A percentile compares a stretch with the other conserved stretches of the same genome.
Conservation (phyloP, 2,888 invertebrate species). For the Pyralis farinalis region DNA sequence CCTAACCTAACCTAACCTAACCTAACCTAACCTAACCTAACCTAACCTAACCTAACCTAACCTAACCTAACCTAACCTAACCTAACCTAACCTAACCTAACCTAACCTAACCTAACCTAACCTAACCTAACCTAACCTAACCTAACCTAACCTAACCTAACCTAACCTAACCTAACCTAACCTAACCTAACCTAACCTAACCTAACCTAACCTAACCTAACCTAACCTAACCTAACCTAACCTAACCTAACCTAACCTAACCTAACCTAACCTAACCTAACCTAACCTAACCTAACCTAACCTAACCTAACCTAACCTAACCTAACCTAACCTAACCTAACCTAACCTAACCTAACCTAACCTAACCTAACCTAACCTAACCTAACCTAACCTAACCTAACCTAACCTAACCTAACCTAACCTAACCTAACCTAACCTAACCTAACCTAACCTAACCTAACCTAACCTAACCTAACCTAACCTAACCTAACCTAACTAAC, state of each 20-base stretch:
- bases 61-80: slow-evolving; percentile 14
- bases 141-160: slow-evolving; percentile 5
- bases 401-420: slow-evolving; percentile 7
- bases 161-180: slow-evolving; percentile 10
- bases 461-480: neutral
- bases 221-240: slow-evolving; percentile 12
- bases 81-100: slow-evolving; percentile 7
- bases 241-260: slow-evolving; percentile 15
- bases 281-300: slow-evolving; percentile 13
- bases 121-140: slow-evolving; percentile 5
- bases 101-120: slow-evolving; percentile 5
- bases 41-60: slow-evolving; percentile 16
- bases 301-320: slow-evolving; percentile 15
- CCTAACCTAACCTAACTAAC: neutral
- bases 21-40: slow-evolving; percentile 15
- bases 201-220: slow-evolving; percentile 10
- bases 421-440: slow-evolving; percentile 5
- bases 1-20: slow-evolving; percentile 8
- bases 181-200: slow-evolving; percentile 11
- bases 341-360: slow-evolving; percentile 11
- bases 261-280: slow-evolving; percentile 13
- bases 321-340: slow-evolving; percentile 13
- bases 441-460: neutral
- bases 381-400: slow-evolving; percentile 6
- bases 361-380: slow-evolving; percentile 9